Evolutionary conservation across 2,888 invertebrate genomes (phyloP), one percentile per base, ranked within the genome.

Genomic region (Dolomedes plantarius): DNA sequence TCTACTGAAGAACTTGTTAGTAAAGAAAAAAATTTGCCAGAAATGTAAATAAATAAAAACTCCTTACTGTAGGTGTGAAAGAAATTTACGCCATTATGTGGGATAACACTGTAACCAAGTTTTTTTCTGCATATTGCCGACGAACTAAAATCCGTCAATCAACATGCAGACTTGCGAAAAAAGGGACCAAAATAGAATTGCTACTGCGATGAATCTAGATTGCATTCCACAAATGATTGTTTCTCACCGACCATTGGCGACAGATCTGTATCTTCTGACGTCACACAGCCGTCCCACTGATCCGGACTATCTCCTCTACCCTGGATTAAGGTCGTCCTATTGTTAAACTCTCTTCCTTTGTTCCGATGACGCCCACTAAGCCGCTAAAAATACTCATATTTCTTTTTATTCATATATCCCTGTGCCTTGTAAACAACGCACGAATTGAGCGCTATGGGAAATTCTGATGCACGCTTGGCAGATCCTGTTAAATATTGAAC

Each of bases 301-400:
- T 71, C 69, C 67, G 32, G 29, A 67, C 29, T 56, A 69, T 75
- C 77, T 3, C 69, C 39, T 28, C n/a, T 39, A 74, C 46, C 29
- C 46, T 41, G 76, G 82, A 83, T 83, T 83, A 83, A 76, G 82
- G 82, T 83, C 82, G 67, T 19, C 56, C 81, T 41, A 83, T 83
- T 83, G 82, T 83, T 83, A 23, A 19, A 3, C 27, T 5, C 41
- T 16, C 23, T 83, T 83, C 82, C 71, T 82, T 83, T 83, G 82
- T 83, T 75, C 71, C 28, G 16, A 28, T 23, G n/a, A 74, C 74
- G 76, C 76, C 82, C 65, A 76, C 82, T 67, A 69, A 67, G 64
- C 82, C 76, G 39, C 76, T 31, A 83, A 71, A 76, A 76, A 76
- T 83, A 76, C 64, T 23, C 56, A 2, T 36, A 16, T 23, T 19